phyloP scores from a whole-genome alignment of 2,888 invertebrate species.

The Himalopsyche kuldschensis region DNA sequence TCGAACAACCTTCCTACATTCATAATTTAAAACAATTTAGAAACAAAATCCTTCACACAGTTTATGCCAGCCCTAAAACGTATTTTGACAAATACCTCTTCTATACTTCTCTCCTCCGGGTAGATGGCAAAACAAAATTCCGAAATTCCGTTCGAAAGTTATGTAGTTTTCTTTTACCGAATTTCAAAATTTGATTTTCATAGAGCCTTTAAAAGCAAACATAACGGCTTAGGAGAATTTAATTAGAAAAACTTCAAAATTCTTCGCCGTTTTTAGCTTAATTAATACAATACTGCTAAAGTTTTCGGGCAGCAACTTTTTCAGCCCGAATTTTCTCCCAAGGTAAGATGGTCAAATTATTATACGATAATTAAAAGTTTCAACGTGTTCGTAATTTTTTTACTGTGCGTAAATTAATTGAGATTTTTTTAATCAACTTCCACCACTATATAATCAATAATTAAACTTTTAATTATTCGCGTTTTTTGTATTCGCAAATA shows the following conservation, averaged over 20 bases:
- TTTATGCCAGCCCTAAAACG: not conserved
- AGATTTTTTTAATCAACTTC: not conserved
- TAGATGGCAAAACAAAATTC: not conserved
- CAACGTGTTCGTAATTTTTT: not conserved
- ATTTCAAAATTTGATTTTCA: conserved; percentile 5
- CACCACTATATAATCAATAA: too few species aligned
- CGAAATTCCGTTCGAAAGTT: not conserved
- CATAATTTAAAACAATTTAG: not conserved
- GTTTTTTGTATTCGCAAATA: too few species aligned
- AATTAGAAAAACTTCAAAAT: conserved; percentile 28
- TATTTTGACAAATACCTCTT: not conserved
- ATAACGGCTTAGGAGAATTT: conserved; percentile 14
- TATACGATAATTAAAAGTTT: not conserved
- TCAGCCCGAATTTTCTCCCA: not conserved
- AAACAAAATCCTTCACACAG: not conserved
- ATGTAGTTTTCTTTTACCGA: not conserved
- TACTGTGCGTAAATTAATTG: not conserved
- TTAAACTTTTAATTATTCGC: too few species aligned
- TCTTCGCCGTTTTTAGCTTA: conserved; percentile 18
- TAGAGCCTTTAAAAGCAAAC: not conserved
- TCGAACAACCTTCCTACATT: not conserved
- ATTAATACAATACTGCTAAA: conserved; percentile 18
- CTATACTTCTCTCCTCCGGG: not conserved
- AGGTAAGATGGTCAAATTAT: not conserved
- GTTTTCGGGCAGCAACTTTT: conserved; percentile 1